Evolutionary conservation across 2,113 vertebrate species (phyloP).

Genomic region (Miniopterus natalensis): DNA sequence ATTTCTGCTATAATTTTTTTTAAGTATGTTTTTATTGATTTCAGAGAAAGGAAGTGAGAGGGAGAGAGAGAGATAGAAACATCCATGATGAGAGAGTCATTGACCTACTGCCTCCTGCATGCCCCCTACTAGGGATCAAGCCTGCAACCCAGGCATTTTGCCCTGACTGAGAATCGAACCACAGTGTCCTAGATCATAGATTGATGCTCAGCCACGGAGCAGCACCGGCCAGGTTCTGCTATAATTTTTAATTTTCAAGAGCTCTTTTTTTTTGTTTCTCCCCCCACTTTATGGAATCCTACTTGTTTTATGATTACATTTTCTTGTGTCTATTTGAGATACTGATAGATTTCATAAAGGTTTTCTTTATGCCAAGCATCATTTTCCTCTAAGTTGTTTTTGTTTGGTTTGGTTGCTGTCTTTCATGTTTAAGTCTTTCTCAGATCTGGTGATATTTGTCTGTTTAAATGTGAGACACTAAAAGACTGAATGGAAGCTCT

Average conservation of each 20-base stretch:
- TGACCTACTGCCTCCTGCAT: too few species aligned
- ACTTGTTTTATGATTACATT: background rate
- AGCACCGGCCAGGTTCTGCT: background rate
- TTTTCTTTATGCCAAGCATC: background rate
- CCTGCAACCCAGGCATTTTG: too few species aligned
- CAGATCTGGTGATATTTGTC: background rate
- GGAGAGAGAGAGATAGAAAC: too few species aligned
- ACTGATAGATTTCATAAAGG: background rate
- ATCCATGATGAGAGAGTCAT: too few species aligned
- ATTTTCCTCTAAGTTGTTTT: background rate
- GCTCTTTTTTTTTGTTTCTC: background rate
- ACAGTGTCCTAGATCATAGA: too few species aligned
- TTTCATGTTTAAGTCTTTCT: conserved; percentile 10
- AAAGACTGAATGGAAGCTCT: background rate
- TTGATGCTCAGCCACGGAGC: too few species aligned
- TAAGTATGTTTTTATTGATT: too few species aligned
- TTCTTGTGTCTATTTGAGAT: background rate
- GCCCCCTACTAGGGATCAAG: too few species aligned
- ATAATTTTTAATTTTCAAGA: conserved; percentile 41
- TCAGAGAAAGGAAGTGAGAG: too few species aligned
- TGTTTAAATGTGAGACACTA: background rate
- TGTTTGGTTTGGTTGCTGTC: background rate
- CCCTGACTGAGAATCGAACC: too few species aligned
- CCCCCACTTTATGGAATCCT: background rate
- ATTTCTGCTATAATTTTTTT: conserved; percentile 35